Evolutionary conservation across 2,113 vertebrate genomes (phyloP).

Genomic region (Phaetusa simplex): DNA sequence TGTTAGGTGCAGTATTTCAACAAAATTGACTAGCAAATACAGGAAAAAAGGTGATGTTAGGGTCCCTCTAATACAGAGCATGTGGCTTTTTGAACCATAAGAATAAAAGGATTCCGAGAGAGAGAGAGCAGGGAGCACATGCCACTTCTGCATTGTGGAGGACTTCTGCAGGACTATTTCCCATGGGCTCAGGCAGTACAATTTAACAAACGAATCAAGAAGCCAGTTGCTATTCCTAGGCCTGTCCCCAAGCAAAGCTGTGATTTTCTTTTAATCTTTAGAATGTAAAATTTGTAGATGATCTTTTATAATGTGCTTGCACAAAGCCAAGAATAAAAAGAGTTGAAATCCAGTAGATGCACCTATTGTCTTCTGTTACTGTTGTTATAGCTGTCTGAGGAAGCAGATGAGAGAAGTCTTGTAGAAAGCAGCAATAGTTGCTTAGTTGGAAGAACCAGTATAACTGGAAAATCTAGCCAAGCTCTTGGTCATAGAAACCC

Average conservation of each 20-base stretch:
- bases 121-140: not conserved
- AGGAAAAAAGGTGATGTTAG: not conserved
- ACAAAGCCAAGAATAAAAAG: not conserved
- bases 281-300: not conserved
- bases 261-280: not conserved
- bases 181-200: not conserved
- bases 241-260: not conserved
- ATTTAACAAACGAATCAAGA: not conserved
- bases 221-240: not conserved
- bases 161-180: not conserved
- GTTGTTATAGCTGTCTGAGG: not conserved
- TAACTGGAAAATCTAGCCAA: not conserved
- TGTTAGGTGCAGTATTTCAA: not conserved
- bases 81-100: not conserved
- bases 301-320: not conserved
- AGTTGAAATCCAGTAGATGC: not conserved
- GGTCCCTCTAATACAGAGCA: not conserved
- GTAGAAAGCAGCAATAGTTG: not conserved
- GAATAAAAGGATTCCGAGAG: not conserved
- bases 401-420: not conserved
- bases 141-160: not conserved
- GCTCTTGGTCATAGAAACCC: not conserved
- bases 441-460: not conserved
- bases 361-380: not conserved
- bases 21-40: not conserved